Conservation (phyloP, 1,140 invertebrate genomes). For the Cepaea nemoralis region DNA sequence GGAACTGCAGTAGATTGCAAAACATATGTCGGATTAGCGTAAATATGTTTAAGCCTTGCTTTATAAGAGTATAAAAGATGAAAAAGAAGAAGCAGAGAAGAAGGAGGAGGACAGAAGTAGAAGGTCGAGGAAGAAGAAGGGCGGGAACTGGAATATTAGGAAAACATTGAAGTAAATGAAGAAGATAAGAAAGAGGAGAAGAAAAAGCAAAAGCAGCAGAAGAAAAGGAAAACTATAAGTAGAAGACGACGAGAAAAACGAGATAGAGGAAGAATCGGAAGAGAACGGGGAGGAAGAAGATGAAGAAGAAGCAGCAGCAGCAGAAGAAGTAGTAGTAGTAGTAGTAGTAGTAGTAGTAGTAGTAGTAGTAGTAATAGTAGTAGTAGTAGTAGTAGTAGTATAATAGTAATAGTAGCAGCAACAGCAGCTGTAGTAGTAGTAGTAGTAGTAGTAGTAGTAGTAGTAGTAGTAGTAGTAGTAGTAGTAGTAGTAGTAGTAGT, state of each 20-base stretch:
- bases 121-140: too few species aligned
- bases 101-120: too few species aligned
- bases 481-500: background rate
- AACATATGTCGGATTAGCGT: too few species aligned
- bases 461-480: constrained; percentile 5
- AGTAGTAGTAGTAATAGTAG: background rate
- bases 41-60: too few species aligned
- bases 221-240: background rate
- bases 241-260: background rate
- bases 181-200: background rate
- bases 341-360: constrained; percentile 1
- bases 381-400: constrained; percentile 29
- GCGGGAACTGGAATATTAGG: too few species aligned
- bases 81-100: too few species aligned
- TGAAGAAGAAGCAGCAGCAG: too few species aligned
- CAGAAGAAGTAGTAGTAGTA: constrained; percentile 16
- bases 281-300: too few species aligned
- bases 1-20: too few species aligned
- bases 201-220: background rate
- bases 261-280: background rate
- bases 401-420: too few species aligned
- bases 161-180: background rate
- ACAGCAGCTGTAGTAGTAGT: constrained; percentile 8
- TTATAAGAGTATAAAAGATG: too few species aligned
- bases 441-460: constrained; percentile 6